A percentile compares a stretch with the other conserved stretches of the same genome.
These are phyloP conservation scores for Lycaon pictus DNA, from an alignment of 2,113 vertebrate species.

Conservation along the genomic window DNA sequence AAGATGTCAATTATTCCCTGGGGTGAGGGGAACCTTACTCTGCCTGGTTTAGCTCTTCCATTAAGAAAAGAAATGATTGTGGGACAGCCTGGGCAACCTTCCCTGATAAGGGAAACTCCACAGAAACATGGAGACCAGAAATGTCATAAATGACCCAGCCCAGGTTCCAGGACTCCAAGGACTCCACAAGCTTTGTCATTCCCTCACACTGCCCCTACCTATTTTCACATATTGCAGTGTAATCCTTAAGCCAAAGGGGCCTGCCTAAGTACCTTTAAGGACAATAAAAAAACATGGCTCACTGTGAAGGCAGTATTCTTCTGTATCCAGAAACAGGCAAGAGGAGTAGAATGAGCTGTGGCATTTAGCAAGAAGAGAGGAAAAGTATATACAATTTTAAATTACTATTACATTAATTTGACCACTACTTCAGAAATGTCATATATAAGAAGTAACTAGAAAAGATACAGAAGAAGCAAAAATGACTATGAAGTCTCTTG, in stretches of 20 bases:
- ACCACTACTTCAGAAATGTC: not conserved
- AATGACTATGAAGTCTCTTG: not conserved
- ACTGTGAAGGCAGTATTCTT: not conserved
- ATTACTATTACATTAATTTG: not conserved
- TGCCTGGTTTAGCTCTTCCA: not conserved
- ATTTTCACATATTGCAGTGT: not conserved
- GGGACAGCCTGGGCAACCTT: not conserved
- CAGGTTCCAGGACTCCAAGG: not conserved
- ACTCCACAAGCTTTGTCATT: not conserved
- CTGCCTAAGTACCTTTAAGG: not conserved
- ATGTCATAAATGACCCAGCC: not conserved
- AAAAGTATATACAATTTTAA: not conserved
- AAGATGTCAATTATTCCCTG: not conserved
- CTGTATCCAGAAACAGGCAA: not conserved
- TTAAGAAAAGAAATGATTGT: not conserved
- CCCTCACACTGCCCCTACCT: not conserved
- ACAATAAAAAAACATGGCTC: not conserved
- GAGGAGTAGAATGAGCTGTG: not conserved
- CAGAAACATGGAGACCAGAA: not conserved
- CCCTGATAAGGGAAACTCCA: not conserved
- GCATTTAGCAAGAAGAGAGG: slow-evolving; percentile 12
- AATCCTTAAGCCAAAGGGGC: not conserved
- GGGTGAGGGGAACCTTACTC: not conserved
- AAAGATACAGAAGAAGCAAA: not conserved
- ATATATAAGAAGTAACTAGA: not conserved